phyloP scores from a whole-genome alignment of 2,888 invertebrate genomes.

The Graphium colonna region DNA sequence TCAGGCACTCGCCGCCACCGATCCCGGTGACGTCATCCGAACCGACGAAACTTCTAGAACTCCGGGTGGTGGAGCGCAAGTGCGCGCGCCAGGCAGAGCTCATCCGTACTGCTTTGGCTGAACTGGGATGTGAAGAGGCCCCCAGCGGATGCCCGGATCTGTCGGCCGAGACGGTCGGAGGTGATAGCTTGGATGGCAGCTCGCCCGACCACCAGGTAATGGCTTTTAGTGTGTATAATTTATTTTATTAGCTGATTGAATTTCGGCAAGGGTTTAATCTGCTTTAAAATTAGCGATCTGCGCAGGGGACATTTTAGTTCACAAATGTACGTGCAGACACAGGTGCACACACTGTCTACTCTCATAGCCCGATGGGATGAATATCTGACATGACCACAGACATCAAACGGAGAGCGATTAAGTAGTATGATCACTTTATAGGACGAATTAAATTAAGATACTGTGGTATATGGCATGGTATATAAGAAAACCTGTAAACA shows the following conservation, averaged over 20 bases:
- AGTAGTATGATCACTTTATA: too few relatives aligned
- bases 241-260: background rate
- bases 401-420: too few relatives aligned
- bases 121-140: conserved; percentile 92
- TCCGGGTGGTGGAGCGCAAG: conserved; percentile 91
- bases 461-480: too few relatives aligned
- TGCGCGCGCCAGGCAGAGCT: conserved; percentile 90
- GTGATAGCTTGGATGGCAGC: conserved; percentile 82
- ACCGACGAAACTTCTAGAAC: conserved; percentile 87
- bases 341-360: too few relatives aligned
- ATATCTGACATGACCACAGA: too few relatives aligned
- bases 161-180: conserved; percentile 85
- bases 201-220: conserved; percentile 84
- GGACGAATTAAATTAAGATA: too few relatives aligned
- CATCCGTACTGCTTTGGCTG: conserved; percentile 90
- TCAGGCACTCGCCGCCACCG: conserved; percentile 74
- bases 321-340: too few relatives aligned
- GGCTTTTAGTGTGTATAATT: background rate
- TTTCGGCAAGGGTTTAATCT: background rate
- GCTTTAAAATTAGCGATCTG: too few relatives aligned
- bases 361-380: too few relatives aligned
- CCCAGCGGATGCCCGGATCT: conserved; percentile 91
- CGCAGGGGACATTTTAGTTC: too few relatives aligned
- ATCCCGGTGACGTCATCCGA: conserved; percentile 70
- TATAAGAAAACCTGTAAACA: too few relatives aligned